phyloP scores from a whole-genome alignment of 2,888 invertebrate genomes.

The Ommatoiulus sabulosus region DNA sequence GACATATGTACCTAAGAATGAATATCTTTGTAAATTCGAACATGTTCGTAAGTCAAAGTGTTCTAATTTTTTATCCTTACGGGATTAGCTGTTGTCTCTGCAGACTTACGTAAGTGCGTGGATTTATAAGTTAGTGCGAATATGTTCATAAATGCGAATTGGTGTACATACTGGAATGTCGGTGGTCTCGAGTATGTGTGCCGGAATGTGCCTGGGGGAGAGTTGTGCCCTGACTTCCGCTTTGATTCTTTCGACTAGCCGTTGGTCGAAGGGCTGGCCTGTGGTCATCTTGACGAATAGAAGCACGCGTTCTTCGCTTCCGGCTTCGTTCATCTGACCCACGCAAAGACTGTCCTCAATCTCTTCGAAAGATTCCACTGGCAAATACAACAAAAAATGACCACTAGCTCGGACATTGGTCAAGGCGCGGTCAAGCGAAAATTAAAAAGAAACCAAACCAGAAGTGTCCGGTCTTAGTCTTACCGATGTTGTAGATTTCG shows the following conservation, averaged over 20 bases:
- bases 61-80: too few species aligned
- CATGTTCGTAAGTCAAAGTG: too few species aligned
- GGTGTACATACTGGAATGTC: conserved; percentile 70
- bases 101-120: too few species aligned
- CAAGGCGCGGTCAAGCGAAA: too few species aligned
- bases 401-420: too few species aligned
- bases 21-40: too few species aligned
- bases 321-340: conserved; percentile 69
- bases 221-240: conserved; percentile 68
- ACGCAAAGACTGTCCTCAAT: conserved; percentile 72
- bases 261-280: conserved; percentile 65
- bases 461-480: background rate
- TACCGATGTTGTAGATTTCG: conserved; percentile 73
- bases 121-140: too few species aligned
- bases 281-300: conserved; percentile 71
- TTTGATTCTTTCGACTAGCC: conserved; percentile 67
- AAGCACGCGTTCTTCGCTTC: conserved; percentile 71
- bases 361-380: conserved; percentile 71
- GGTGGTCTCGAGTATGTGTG: conserved; percentile 68
- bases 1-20: too few species aligned
- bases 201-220: conserved; percentile 72
- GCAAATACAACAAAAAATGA: background rate
- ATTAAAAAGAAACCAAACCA: conserved; percentile 17
- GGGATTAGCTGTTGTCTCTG: too few species aligned
- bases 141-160: too few species aligned